phyloP scores from a whole-genome alignment of 1,140 invertebrate species.

The Aleiodes sp. region DNA sequence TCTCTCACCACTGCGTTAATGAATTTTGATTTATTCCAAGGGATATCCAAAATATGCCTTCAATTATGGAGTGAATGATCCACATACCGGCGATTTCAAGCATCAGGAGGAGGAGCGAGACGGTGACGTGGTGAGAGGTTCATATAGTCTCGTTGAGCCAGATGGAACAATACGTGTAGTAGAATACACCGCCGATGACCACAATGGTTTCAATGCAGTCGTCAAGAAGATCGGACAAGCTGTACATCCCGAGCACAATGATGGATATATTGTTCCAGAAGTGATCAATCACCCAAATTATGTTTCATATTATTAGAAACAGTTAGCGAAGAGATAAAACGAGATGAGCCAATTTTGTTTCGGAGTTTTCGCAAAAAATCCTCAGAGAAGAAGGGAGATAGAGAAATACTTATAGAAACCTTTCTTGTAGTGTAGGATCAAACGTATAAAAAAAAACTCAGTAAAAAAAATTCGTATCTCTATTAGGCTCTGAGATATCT shows the following conservation, averaged over 20 bases:
- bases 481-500: too few species aligned
- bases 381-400: too few species aligned
- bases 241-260: too few species aligned
- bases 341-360: too few species aligned
- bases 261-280: too few species aligned
- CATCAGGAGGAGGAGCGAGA: conserved; percentile 60
- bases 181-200: conserved; percentile 62
- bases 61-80: conserved; percentile 62
- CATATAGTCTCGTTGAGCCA: conserved; percentile 61
- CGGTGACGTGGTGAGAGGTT: conserved; percentile 63
- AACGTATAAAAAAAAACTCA: too few species aligned
- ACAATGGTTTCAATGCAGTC: conserved; percentile 64
- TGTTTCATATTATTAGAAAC: not conserved
- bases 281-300: not conserved
- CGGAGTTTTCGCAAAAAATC: too few species aligned
- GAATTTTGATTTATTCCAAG: conserved; percentile 43
- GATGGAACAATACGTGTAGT: conserved; percentile 63
- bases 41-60: conserved; percentile 59
- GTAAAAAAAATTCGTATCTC: too few species aligned
- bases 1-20: too few species aligned
- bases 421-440: too few species aligned
- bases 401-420: too few species aligned
- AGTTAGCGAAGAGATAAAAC: too few species aligned
- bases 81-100: conserved; percentile 63
- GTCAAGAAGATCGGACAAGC: conserved; percentile 61